Percentiles rank a stretch among this genome's conserved stretches.
Conservation (phyloP, 2,797 vertebrate species). For the Amblyraja radiata region DNA sequence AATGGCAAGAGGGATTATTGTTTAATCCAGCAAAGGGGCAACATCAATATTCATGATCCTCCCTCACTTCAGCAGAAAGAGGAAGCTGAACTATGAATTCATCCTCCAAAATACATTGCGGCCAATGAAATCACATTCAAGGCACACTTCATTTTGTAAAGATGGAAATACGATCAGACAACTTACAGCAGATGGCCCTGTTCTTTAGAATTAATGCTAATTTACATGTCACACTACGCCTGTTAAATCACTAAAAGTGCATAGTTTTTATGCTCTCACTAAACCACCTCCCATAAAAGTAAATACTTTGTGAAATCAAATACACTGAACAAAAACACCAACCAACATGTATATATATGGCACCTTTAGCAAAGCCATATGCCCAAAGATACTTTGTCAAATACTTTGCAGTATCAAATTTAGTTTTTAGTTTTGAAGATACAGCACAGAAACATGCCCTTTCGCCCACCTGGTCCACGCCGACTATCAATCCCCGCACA, state of each 20-base stretch:
- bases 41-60: not conserved
- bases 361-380: not conserved
- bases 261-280: not conserved
- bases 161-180: not conserved
- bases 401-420: too few species aligned
- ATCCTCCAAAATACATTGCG: not conserved
- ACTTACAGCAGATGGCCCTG: not conserved
- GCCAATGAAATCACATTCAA: not conserved
- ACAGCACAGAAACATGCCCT: too few species aligned
- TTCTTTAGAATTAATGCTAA: not conserved
- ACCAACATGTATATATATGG: not conserved
- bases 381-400: not conserved
- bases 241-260: not conserved
- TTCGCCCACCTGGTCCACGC: too few species aligned
- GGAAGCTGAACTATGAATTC: not conserved
- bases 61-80: not conserved
- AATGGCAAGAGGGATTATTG: not conserved
- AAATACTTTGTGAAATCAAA: not conserved
- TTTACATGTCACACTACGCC: not conserved
- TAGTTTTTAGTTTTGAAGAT: too few species aligned
- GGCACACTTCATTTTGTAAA: not conserved
- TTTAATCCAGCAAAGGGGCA: not conserved
- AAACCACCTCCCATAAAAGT: not conserved
- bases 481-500: too few species aligned
- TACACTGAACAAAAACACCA: not conserved